A percentile compares a stretch with the other conserved stretches of the same genome.
Evolutionary conservation across 1,140 invertebrate genomes (phyloP).

Genomic region (Cepaea nemoralis): DNA sequence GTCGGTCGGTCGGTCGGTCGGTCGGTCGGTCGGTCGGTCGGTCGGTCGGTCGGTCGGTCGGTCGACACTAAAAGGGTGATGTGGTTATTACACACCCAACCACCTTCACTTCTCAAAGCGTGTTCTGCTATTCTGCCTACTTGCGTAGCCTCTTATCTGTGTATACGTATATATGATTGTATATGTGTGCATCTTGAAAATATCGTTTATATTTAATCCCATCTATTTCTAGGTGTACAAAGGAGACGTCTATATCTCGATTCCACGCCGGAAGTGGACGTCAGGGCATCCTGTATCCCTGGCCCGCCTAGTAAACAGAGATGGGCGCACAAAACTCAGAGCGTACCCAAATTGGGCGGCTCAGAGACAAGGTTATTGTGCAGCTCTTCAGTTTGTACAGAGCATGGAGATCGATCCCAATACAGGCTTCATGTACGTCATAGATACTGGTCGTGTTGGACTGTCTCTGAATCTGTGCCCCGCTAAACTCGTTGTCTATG

Average conservation of each 20-base stretch:
- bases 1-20: too few species aligned
- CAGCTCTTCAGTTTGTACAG: slow-evolving; percentile 57
- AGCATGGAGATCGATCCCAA: slow-evolving; percentile 59
- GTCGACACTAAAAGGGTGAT: too few species aligned
- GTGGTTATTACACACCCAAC: too few species aligned
- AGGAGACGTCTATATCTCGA: slow-evolving; percentile 53
- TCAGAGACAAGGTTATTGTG: slow-evolving; percentile 54
- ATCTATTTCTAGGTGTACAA: slow-evolving; percentile 46
- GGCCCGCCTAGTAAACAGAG: slow-evolving; percentile 4
- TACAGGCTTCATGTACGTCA: slow-evolving; percentile 58
- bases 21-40: too few species aligned
- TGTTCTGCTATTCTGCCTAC: too few species aligned
- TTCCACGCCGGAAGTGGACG: slow-evolving; percentile 51
- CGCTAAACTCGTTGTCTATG: slow-evolving; percentile 58
- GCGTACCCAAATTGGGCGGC: slow-evolving; percentile 56
- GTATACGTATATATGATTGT: too few species aligned
- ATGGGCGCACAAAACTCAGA: slow-evolving; percentile 36
- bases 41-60: too few species aligned
- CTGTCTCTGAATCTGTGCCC: slow-evolving; percentile 43
- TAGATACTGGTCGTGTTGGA: slow-evolving; percentile 49
- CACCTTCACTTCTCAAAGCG: too few species aligned
- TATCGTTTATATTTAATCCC: too few species aligned
- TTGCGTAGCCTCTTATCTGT: too few species aligned
- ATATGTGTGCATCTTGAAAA: too few species aligned
- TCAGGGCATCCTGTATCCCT: slow-evolving; percentile 43